These are phyloP conservation scores for Melanotaenia trifasciata DNA, from an alignment of 2,797 vertebrate species.

Conservation along the genomic window DNA sequence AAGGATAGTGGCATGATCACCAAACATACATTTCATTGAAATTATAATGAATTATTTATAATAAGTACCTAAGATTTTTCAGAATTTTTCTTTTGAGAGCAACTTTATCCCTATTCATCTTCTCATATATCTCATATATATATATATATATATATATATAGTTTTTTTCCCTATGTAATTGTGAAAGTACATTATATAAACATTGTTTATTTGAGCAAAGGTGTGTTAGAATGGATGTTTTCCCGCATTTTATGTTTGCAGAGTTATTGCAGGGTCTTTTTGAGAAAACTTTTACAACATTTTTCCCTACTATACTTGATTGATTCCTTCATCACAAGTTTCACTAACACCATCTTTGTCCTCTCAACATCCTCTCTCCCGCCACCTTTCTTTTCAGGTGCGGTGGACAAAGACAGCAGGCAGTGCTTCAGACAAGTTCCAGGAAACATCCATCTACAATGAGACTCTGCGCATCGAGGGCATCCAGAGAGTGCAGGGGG, in stretches of 20 bases:
- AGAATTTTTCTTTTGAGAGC: not conserved
- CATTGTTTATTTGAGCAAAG: not conserved
- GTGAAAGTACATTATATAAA: not conserved
- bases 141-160: too few relatives aligned
- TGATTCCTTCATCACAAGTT: slow-evolving; percentile 29
- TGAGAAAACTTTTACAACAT: not conserved
- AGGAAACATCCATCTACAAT: slow-evolving; percentile 97
- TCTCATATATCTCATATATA: too few relatives aligned
- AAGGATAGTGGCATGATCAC: not conserved
- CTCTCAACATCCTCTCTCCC: slow-evolving; percentile 24
- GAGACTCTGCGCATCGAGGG: slow-evolving; percentile 94
- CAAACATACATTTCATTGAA: not conserved
- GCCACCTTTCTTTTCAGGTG: slow-evolving; percentile 80
- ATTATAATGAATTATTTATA: not conserved
- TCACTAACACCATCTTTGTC: slow-evolving; percentile 26
- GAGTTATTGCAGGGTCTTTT: slow-evolving; percentile 2
- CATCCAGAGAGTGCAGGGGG: slow-evolving; percentile 95
- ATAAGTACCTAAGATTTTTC: too few relatives aligned
- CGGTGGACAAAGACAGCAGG: slow-evolving; percentile 98
- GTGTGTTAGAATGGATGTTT: not conserved
- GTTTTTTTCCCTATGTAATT: not conserved
- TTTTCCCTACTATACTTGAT: slow-evolving; percentile 17
- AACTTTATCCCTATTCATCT: not conserved
- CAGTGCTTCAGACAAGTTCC: slow-evolving; percentile 97
- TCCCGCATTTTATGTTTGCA: not conserved